Conservation (phyloP, 2,888 invertebrate genomes). For the Sipha maydis region DNA sequence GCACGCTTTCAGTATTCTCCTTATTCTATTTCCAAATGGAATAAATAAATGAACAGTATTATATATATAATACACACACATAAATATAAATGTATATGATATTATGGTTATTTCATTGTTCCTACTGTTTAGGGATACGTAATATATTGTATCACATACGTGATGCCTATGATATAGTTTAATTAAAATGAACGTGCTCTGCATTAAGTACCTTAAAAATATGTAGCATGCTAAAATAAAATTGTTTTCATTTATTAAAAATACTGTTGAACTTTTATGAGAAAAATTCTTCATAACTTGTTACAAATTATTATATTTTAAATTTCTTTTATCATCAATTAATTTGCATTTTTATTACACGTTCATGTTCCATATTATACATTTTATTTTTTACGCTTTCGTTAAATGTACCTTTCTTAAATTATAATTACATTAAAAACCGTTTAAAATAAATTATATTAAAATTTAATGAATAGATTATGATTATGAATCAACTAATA, state of each 20-base stretch:
- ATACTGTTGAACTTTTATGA: background rate
- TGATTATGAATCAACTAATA: slow-evolving; percentile 15
- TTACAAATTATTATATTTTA: slow-evolving; percentile 24
- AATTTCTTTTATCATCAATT: slow-evolving; percentile 33
- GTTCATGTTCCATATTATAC: slow-evolving; percentile 9
- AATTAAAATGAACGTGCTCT: too few relatives aligned
- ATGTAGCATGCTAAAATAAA: background rate
- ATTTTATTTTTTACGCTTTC: slow-evolving; percentile 22
- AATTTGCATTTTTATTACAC: slow-evolving; percentile 57
- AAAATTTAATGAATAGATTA: slow-evolving; percentile 27
- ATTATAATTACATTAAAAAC: slow-evolving; percentile 31
- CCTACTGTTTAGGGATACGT: too few relatives aligned
- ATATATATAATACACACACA: too few relatives aligned
- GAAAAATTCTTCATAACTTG: slow-evolving; percentile 33
- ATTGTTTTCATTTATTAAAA: slow-evolving; percentile 40
- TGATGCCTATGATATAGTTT: too few relatives aligned
- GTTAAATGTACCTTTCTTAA: slow-evolving; percentile 33
- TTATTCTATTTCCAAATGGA: too few relatives aligned
- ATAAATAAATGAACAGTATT: too few relatives aligned
- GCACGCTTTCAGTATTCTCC: too few relatives aligned
- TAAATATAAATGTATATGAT: too few relatives aligned
- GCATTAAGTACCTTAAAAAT: too few relatives aligned
- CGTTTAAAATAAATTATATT: slow-evolving; percentile 26
- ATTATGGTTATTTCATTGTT: too few relatives aligned
- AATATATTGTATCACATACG: too few relatives aligned